Evolutionary conservation across 2,113 vertebrate genomes (phyloP), one percentile per base, ranked within the genome.

Genomic region (Pelmatolapia mariae): DNA sequence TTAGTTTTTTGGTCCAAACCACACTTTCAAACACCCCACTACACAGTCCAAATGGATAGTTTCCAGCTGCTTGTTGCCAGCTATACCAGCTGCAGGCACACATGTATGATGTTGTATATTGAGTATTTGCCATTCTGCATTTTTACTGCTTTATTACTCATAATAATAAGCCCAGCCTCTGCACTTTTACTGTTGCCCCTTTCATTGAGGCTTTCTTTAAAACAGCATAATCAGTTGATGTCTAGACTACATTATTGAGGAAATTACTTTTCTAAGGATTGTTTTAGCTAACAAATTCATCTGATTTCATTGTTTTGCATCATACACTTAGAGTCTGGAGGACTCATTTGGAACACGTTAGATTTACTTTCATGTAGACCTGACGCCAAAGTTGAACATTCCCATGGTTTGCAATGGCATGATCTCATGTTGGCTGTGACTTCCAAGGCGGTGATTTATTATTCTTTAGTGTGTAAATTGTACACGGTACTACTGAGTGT

Each of bases 181-280:
- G 80, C 33, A 78, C 38, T 89, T 91, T 89, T 86, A 91, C 78
- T 61, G 43, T 61, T 57, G 57, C 19, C 18, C 18, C 50, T 56
- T 91, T 24, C 85, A 73, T 5, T 9, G 87, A 71, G 73, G 82
- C 78, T 86, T 89, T 84, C 66, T 83, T 82, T 53, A 93, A 89
- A 89, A 56, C 86, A 66, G 22, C 5, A 10, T 61, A 89, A 94
- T 92, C 79, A 84, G 91, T 89, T 4, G 29, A 90, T 40, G 90
- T 94, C 94, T 93, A 94, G 91, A 95, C 93, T 10, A 79, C 59
- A 73, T 83, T 89, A 84, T 50, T 81, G 56, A 83, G 56, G 85
- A 76, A 87, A 83, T n/a, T 38, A 90, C 80, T 80, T 89, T 50
- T 13, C 10, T 33, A 18, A 80, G 16, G 4, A 29, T 63, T 86